Percentiles rank a stretch among this genome's conserved stretches.
These are phyloP conservation scores for Campoletis sonorensis DNA, from an alignment of 1,140 invertebrate genomes.

Conservation along the genomic window DNA sequence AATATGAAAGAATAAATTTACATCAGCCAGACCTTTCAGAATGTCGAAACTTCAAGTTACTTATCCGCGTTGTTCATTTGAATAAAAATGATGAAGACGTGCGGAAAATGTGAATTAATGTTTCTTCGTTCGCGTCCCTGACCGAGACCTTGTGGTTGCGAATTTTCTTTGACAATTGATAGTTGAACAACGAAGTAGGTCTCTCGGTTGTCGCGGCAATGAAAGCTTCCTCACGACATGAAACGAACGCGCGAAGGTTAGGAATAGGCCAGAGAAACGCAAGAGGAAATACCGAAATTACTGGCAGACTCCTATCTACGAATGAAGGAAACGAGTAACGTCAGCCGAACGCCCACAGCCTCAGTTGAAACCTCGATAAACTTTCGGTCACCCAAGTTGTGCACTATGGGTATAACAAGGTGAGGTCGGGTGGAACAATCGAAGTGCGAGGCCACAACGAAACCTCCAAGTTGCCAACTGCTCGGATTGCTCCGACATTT, in stretches of 20 bases:
- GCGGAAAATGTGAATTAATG: too few relatives aligned
- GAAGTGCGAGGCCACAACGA: conserved; percentile 67
- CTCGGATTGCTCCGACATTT: conserved; percentile 60
- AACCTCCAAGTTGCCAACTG: conserved; percentile 71
- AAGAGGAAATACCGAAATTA: conserved; percentile 33
- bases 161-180: conserved; percentile 14
- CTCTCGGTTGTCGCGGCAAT: background rate
- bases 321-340: conserved; percentile 46
- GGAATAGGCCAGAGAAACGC: background rate
- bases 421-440: conserved; percentile 69
- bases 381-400: conserved; percentile 65
- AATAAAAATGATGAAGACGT: too few relatives aligned
- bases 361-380: conserved; percentile 63
- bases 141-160: conserved; percentile 17
- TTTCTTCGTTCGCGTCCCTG: background rate
- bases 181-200: background rate
- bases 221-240: conserved; percentile 25
- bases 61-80: too few relatives aligned
- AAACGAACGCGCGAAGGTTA: background rate
- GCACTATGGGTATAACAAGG: conserved; percentile 60
- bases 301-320: conserved; percentile 1
- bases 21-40: too few relatives aligned
- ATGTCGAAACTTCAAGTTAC: too few relatives aligned
- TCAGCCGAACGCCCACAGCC: conserved; percentile 10
- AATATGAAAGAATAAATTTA: too few relatives aligned